Base-by-base conservation (phyloP, 2,888 invertebrate species). In the Orthosia cruda region DNA sequence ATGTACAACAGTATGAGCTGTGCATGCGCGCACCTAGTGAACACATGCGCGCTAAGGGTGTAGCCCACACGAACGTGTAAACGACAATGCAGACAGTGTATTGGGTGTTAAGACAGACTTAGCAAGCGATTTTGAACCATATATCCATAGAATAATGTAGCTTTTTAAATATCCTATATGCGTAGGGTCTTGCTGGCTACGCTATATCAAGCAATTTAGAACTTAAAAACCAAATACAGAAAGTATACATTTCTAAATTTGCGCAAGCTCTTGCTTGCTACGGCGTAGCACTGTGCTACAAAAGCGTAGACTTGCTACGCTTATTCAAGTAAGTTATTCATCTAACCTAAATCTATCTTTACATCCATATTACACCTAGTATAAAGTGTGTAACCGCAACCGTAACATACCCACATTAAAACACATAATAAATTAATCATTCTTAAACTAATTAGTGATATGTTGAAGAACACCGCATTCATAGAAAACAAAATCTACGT, bases 1-100 rank as follows among this genome's bases (percentile, higher is more conserved):
- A 93, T 94, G 91, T 93, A 94, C 93, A 94, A 91, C 88, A 78
- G 84, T 89, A 92, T 91, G 92, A 91, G 90, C 89, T 89, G 87
- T 91, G 82, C 94, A 94, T 93, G 94, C 94, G 84, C 89, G 71
- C 72, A 74, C 84, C 86, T 73, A 69, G 74, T 85, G 81, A 70
- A 62, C 71, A 71, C 81, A 73, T 80, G 70, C 84, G 81, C 76
- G 81, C 71, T 71, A 75, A 71, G 70, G 68, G 81, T 82, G 77
- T 74, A 77, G 71, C 83, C 55, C 67, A 55, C 83, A 76, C 59
- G 57, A 40, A 71, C 65, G 66, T 63, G 62, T 83, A 55, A 50
- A 77, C 45, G 67, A 81, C 82, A 65, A 74, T 81, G 66, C 62
- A 58, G 47, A 61, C 54, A 54, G 61, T 58, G 23, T 47, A 20